Conservation (phyloP, 1,140 invertebrate genomes). For the Drosophila melanogaster region Release_6_plus_ISO1_MT NT_033779.5:7666501-7667000, state of each 20-base stretch:
- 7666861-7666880: constrained; percentile 1
- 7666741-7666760: constrained; percentile 28
- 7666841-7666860: neutral
- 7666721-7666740: constrained; percentile 30
- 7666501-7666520: constrained; percentile 18
- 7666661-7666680: constrained; percentile 71
- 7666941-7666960: no score
- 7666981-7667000: no score
- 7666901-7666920: neutral
- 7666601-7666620: constrained; percentile 4
- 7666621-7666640: constrained; percentile 45
- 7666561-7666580: constrained; percentile 58
- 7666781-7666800: constrained; percentile 8
- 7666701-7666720: constrained; percentile 60
- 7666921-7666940: no score
- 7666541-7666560: constrained; percentile 57
- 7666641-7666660: constrained; percentile 58
- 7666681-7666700: constrained; percentile 63
- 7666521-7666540: constrained; percentile 3
- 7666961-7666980: no score
- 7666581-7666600: constrained; percentile 47
- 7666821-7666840: constrained; percentile 30
- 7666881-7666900: neutral
- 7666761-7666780: constrained; percentile 2
- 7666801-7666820: constrained; percentile 45